Percentiles rank a stretch among this genome's conserved stretches.
These are phyloP conservation scores for Cyanoramphus novaezelandiae DNA, from an alignment of 2,113 vertebrate species.

Conservation along the genomic window DNA sequence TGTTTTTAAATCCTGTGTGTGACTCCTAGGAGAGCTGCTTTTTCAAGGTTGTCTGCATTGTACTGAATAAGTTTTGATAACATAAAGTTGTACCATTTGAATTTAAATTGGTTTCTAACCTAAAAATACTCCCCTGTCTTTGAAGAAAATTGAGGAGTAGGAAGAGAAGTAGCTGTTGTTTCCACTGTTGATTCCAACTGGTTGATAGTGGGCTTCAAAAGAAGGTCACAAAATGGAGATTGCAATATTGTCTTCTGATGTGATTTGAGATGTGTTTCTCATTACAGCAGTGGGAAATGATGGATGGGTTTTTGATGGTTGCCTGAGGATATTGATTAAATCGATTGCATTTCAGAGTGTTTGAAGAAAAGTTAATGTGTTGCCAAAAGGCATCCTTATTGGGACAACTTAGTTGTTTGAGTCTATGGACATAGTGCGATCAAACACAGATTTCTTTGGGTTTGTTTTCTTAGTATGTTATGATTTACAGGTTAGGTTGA, in stretches of 20 bases:
- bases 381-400: not conserved
- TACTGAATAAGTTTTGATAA: not conserved
- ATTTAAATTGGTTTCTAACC: not conserved
- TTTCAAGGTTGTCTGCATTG: conserved; percentile 9
- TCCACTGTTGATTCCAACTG: not conserved
- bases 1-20: not conserved
- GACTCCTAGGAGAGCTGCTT: not conserved
- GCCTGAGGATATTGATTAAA: not conserved
- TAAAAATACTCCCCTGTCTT: not conserved
- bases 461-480: not conserved
- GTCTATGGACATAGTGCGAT: not conserved
- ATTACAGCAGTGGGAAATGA: not conserved
- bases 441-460: not conserved
- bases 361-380: conserved; percentile 15
- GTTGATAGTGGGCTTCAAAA: not conserved
- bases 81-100: not conserved
- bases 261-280: not conserved
- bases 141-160: not conserved
- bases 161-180: not conserved
- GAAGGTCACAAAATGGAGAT: not conserved
- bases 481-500: not conserved
- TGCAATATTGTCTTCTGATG: not conserved
- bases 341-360: not conserved
- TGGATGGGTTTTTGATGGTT: not conserved
- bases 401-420: not conserved